Percentiles rank a stretch among this genome's conserved stretches.
Evolutionary conservation across 1,140 invertebrate genomes (phyloP).

Genomic region (Drosophila carrolli): DNA sequence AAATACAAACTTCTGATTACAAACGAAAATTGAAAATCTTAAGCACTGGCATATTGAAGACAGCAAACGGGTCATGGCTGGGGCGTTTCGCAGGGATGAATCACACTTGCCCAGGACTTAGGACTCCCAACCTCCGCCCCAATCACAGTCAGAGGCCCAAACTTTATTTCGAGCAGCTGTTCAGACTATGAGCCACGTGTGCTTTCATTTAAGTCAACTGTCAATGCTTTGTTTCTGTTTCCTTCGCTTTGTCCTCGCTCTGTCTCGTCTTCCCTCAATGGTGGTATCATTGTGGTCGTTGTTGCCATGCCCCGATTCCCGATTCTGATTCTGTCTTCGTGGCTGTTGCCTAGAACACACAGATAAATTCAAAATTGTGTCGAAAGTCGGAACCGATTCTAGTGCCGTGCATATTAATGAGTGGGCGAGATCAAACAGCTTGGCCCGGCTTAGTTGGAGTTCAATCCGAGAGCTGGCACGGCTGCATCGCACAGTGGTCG

Average conservation of each 20-base stretch:
- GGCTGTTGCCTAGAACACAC: slow-evolving; percentile 15
- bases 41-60: slow-evolving; percentile 71
- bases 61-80: slow-evolving; percentile 19
- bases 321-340: background rate
- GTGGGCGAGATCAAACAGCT: slow-evolving; percentile 62
- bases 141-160: slow-evolving; percentile 35
- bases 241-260: background rate
- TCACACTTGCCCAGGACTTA: background rate
- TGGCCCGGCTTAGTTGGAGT: background rate
- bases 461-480: slow-evolving; percentile 28
- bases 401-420: slow-evolving; percentile 77
- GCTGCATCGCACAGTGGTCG: slow-evolving; percentile 32
- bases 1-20: slow-evolving; percentile 72
- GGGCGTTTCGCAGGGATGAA: slow-evolving; percentile 4
- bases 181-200: slow-evolving; percentile 68
- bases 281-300: background rate
- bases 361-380: slow-evolving; percentile 77
- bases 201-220: slow-evolving; percentile 70
- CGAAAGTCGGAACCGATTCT: slow-evolving; percentile 75
- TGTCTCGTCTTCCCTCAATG: background rate
- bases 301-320: background rate
- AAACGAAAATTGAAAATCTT: slow-evolving; percentile 81
- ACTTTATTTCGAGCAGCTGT: slow-evolving; percentile 54
- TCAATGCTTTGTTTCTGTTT: slow-evolving; percentile 74
- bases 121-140: background rate